Evolutionary conservation across 2,797 vertebrate species (phyloP).

Genomic region (Periparus ater): DNA sequence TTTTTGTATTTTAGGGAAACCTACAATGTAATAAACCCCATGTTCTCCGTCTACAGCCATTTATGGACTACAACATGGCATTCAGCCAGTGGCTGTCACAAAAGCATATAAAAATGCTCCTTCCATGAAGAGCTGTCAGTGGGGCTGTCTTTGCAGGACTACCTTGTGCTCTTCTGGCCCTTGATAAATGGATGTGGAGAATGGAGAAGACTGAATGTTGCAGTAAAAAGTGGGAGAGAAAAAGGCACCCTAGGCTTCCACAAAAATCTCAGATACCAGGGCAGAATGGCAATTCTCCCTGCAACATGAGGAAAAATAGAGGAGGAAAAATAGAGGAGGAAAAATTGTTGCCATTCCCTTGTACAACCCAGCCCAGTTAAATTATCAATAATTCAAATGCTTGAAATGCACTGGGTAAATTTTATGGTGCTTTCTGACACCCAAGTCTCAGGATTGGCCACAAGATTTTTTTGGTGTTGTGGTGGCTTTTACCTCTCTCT

Average conservation of each 20-base stretch:
- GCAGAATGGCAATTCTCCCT: neutral
- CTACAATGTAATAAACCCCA: neutral
- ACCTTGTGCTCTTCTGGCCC: neutral
- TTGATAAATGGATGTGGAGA: neutral
- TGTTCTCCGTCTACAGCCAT: neutral
- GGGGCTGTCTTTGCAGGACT: neutral
- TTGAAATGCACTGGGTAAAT: neutral
- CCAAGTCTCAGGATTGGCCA: neutral
- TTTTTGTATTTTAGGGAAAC: neutral
- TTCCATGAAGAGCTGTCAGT: neutral
- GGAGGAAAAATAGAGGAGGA: neutral
- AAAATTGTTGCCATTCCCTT: neutral
- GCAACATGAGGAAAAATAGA: neutral
- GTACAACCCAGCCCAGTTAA: neutral
- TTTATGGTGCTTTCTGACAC: neutral
- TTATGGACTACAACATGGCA: neutral
- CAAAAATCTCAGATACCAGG: neutral
- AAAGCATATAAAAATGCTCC: neutral
- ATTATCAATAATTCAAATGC: neutral
- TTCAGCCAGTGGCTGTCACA: neutral
- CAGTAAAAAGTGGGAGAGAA: neutral
- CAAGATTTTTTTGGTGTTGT: neutral
- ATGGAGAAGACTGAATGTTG: neutral
- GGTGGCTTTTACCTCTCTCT: rapidly evolving
- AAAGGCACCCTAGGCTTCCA: neutral